A percentile compares a stretch with the other conserved stretches of the same genome.
Evolutionary conservation across 2,888 invertebrate species (phyloP).

Genomic region (Geotrupes spiniger): DNA sequence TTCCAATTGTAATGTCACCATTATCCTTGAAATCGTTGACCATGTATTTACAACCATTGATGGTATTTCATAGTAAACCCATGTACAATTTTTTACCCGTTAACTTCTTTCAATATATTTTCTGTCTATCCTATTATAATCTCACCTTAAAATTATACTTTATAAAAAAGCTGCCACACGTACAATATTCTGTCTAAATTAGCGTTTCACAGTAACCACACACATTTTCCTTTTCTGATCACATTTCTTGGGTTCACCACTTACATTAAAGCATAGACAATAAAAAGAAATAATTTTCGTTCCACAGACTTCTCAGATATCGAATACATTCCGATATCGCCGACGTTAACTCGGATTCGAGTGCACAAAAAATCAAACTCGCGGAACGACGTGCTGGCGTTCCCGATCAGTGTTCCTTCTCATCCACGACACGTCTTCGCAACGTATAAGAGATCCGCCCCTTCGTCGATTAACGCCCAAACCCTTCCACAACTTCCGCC

Average conservation of each 20-base stretch:
- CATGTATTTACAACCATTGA: too few relatives aligned
- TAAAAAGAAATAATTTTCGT: slow-evolving; percentile 28
- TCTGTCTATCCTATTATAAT: too few relatives aligned
- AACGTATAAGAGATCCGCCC: slow-evolving; percentile 59
- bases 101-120: too few relatives aligned
- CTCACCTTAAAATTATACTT: too few relatives aligned
- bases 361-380: slow-evolving; percentile 60
- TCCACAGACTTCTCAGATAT: slow-evolving; percentile 75
- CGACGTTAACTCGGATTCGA: slow-evolving; percentile 76
- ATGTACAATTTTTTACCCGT: too few relatives aligned
- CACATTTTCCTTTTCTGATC: neutral
- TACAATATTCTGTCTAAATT: neutral
- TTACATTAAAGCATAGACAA: slow-evolving; percentile 2
- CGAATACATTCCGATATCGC: slow-evolving; percentile 79
- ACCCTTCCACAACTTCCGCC: slow-evolving; percentile 31
- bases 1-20: too few relatives aligned
- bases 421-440: slow-evolving; percentile 55
- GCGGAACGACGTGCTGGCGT: slow-evolving; percentile 9
- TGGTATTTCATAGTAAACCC: too few relatives aligned
- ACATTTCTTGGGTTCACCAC: slow-evolving; percentile 3
- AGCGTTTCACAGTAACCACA: neutral
- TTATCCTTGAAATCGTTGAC: too few relatives aligned
- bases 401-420: slow-evolving; percentile 42
- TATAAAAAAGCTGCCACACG: neutral
- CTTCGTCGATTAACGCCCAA: slow-evolving; percentile 51